Base-by-base conservation (phyloP, 2,113 vertebrate genomes). In the Eurypyga helias region DNA sequence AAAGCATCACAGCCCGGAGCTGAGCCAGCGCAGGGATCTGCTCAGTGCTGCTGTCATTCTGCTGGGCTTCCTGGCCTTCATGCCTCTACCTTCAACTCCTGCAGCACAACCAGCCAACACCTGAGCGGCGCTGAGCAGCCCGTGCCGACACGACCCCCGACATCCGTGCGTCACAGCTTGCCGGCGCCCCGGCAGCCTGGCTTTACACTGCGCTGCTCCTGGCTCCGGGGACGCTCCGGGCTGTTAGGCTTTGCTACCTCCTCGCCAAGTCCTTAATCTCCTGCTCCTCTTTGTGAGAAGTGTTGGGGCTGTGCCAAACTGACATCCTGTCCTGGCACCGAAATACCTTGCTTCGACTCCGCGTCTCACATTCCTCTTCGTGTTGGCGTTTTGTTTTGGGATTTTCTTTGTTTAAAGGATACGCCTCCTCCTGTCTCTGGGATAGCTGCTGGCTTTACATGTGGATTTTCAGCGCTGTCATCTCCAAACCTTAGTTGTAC, bases 301-400 rank as follows among this genome's bases (percentile, higher is more conserved):
- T 2, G 2, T 14, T 81, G 75, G 58, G 64, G 10, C 19, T 29
- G 41, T 52, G 83, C 88, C 86, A 83, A 16, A 46, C 54, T 11
- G 17, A n/a, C 69, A 21, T 65, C 85, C 90, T 79, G 71, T 67
- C 71, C 86, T 71, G 83, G 46, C 86, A 57, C 70, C 5, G 1
- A 25, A 43, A 52, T 10, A 8, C 1, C 65, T 29, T 25, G 46
- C 73, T 65, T 24, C 45, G 83, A 7, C 54, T 60, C 54, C 0
- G 3, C 0, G 1, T 28, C 51, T 49, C 46, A 41, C 57, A 0
- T 15, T 17, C 11, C 45, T 49, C 11, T 17, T 64, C 57, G 13
- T 64, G 57, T 7, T 31, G 13, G 34, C 6, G 4, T 13, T 13
- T 21, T 55, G 9, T 20, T 26, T 51, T 13, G 24, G 18, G 4